phyloP scores from a whole-genome alignment of 2,797 vertebrate genomes.

The Rhyacichthys aspro region DNA sequence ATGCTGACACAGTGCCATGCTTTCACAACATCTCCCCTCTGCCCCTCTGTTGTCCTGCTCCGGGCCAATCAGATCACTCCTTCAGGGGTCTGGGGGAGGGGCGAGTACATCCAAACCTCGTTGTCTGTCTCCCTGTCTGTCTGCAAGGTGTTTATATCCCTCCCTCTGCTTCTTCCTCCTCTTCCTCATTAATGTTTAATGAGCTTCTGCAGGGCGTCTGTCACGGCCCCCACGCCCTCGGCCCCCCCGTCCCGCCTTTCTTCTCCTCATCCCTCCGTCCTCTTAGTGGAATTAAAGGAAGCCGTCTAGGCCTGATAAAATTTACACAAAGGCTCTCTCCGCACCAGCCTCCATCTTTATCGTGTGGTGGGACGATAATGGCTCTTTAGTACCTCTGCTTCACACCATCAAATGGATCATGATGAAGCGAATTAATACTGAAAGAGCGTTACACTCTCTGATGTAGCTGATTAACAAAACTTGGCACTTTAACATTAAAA shows the following conservation, averaged over 20 bases:
- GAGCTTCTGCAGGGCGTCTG: conserved; percentile 57
- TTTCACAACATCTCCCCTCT: conserved; percentile 38
- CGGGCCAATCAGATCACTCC: conserved; percentile 42
- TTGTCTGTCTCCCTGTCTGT: neutral
- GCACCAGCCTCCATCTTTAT: neutral
- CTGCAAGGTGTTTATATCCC: conserved; percentile 11
- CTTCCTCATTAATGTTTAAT: conserved; percentile 75
- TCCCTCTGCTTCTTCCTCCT: conserved; percentile 31
- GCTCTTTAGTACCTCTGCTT: conserved; percentile 1
- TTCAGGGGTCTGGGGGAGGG: conserved; percentile 16
- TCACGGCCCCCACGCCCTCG: conserved; percentile 13
- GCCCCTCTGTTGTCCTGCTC: conserved; percentile 59
- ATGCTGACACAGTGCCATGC: conserved; percentile 7
- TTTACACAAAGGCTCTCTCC: conserved; percentile 34
- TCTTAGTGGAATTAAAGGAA: conserved; percentile 51
- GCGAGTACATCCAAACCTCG: conserved; percentile 4
- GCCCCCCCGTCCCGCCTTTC: neutral
- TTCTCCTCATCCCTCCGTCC: conserved; percentile 6
- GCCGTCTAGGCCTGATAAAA: conserved; percentile 20
- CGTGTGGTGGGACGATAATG: neutral
- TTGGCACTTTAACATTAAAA: neutral
- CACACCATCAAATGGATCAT: neutral
- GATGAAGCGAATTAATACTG: neutral
- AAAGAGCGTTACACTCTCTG: neutral
- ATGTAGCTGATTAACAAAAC: conserved; percentile 3